Percentiles rank a stretch among this genome's conserved stretches.
These are phyloP conservation scores for Hippopotamus amphibius DNA, from an alignment of 2,113 vertebrate species.

Conservation along the genomic window DNA sequence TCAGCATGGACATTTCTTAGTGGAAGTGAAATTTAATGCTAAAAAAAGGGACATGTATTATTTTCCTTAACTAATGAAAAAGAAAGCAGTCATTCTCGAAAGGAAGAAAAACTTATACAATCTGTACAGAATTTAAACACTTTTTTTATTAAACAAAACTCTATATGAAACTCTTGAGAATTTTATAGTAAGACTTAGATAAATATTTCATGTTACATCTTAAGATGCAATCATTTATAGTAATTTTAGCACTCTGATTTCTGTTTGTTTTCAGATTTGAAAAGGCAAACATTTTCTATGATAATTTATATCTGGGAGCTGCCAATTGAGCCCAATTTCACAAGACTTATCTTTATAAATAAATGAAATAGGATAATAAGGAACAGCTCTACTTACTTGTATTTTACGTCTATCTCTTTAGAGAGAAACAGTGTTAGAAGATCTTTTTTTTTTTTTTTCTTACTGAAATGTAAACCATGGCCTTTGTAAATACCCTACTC, in stretches of 20 bases:
- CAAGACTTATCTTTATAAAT: conserved; percentile 70
- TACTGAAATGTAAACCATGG: background rate
- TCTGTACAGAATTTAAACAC: background rate
- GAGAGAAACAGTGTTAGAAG: background rate
- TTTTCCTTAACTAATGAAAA: background rate
- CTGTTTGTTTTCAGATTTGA: conserved; percentile 75
- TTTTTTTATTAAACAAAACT: conserved; percentile 55
- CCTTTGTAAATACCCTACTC: background rate
- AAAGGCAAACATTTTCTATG: conserved; percentile 71
- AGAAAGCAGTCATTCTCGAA: background rate
- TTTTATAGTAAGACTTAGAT: conserved; percentile 51
- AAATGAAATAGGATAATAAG: conserved; percentile 51
- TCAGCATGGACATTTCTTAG: background rate
- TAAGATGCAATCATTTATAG: conserved; percentile 66
- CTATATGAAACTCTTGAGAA: conserved; percentile 52
- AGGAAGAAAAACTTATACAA: background rate
- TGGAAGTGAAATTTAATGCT: background rate
- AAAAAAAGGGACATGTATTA: background rate
- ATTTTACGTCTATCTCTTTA: background rate
- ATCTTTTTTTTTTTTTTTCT: background rate
- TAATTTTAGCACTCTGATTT: conserved; percentile 68
- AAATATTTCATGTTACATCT: conserved; percentile 68
- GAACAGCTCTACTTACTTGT: background rate
- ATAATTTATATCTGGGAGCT: conserved; percentile 65
- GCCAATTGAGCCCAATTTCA: conserved; percentile 61